These are phyloP conservation scores for Aricia artaxerxes DNA, from an alignment of 2,888 invertebrate species.

Conservation along the genomic window DNA sequence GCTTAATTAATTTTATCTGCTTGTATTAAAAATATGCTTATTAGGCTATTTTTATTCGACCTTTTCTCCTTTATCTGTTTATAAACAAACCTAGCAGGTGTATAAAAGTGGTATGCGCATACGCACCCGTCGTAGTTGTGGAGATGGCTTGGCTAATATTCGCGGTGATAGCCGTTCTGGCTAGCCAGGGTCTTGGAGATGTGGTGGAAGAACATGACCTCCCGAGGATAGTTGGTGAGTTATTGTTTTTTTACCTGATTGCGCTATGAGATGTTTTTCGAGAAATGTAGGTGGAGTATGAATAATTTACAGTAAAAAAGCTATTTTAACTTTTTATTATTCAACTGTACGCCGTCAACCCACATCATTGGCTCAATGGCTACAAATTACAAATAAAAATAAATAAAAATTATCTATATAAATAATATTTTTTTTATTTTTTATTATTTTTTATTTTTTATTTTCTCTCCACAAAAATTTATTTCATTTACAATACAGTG, in stretches of 20 bases:
- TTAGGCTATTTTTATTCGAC: conserved; percentile 1
- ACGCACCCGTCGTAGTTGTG: conserved; percentile 39
- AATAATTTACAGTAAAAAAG: no score
- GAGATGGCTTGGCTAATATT: conserved; percentile 64
- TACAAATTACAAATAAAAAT: no score
- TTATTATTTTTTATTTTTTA: no score
- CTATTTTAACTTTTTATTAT: no score
- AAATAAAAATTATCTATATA: background rate
- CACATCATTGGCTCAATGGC: no score
- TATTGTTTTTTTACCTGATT: conserved; percentile 28
- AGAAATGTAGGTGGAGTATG: no score
- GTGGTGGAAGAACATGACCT: conserved; percentile 46
- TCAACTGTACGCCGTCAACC: no score
- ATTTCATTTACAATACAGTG: no score
- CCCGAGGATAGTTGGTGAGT: conserved; percentile 62
- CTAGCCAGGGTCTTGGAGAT: conserved; percentile 61
- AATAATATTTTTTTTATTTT: no score
- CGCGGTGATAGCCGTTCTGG: conserved; percentile 54
- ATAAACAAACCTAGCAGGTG: background rate
- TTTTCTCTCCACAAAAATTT: no score
- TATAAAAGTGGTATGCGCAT: background rate
- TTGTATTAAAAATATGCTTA: background rate
- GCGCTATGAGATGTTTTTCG: no score
- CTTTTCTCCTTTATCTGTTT: background rate
- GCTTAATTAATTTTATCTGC: background rate